Evolutionary conservation across 2,113 vertebrate genomes (phyloP), one percentile per base, ranked within the genome.

Genomic region (Brienomyrus brachyistius): DNA sequence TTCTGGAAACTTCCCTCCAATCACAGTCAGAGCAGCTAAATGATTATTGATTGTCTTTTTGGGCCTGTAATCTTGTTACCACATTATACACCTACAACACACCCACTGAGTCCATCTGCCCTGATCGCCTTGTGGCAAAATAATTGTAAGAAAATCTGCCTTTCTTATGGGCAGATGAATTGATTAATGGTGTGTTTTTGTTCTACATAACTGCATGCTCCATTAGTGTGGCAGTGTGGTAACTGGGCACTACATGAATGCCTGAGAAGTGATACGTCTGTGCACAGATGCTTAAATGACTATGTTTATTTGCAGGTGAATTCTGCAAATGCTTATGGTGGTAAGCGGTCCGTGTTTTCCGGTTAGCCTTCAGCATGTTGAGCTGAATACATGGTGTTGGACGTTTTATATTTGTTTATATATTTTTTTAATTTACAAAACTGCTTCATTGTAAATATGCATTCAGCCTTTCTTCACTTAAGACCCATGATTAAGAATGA

Each of bases 21-120:
- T 88, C 87, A 88, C n/a, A 88, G 40, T 17, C 13, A 88, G 54
- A 88, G 35, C 35, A 45, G 54, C 54, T 48, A 70, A 88, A 88
- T 66, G 54, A 88, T 88, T 66, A 88, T 88, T 66, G 87, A 59
- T 40, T 70, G 52, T 15, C 52, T 87, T 56, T 27, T 51, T 54
- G 54, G 56, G n/a, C 40, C 27, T 43, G 35, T 88, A 88, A 88
- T 88, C 54, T 19, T 27, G 59, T 88, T 70, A 47, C 54, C 35
- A 10, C 21, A 70, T 66, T 17, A 48, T 17, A 48, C 54, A 66
- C 35, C 87, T n/a, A 66, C 40, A 47, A 23, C 11, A 62, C 62
- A 70, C 62, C 62, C 62, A 70, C 59, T n/a, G 62, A 47, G 87
- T 56, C 52, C 56, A 88, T 47, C 17, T 47, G 56, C 82, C 82